Evolutionary conservation across 2,797 vertebrate genomes (phyloP).

Genomic region (Hemitrygon akajei): DNA sequence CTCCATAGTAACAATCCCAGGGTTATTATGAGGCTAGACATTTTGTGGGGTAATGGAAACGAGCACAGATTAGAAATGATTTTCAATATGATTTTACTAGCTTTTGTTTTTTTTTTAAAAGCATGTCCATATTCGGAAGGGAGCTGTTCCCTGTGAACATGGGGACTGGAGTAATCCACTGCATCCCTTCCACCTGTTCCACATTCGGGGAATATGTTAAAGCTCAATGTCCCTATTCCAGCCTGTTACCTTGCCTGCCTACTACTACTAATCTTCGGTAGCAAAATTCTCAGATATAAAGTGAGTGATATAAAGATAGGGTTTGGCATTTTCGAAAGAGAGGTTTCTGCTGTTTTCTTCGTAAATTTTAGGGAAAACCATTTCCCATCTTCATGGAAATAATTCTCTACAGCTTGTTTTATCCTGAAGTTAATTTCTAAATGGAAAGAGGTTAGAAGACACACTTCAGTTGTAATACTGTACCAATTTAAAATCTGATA

Average conservation of each 20-base stretch:
- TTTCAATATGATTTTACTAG: too few relatives aligned
- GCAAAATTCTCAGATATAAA: not conserved
- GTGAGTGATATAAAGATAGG: not conserved
- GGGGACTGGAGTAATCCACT: not conserved
- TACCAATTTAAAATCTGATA: not conserved
- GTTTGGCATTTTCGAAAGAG: not conserved
- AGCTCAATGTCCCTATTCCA: too few relatives aligned
- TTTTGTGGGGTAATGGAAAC: not conserved
- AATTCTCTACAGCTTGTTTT: not conserved
- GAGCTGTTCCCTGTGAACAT: not conserved
- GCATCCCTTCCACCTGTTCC: not conserved
- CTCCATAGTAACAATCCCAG: too few relatives aligned
- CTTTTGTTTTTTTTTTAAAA: not conserved
- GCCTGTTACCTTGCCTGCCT: not conserved
- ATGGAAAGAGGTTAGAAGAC: too few relatives aligned
- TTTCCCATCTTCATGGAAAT: not conserved
- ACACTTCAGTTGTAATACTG: not conserved
- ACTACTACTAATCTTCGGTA: not conserved
- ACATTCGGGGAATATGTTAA: not conserved
- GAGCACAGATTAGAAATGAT: too few relatives aligned
- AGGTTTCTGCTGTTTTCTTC: not conserved
- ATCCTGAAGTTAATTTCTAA: not conserved
- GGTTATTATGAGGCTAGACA: not conserved
- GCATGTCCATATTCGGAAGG: not conserved
- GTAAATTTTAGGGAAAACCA: not conserved